Base-by-base conservation (phyloP, 2,113 vertebrate species). In the Psilopogon haemacephalus region DNA sequence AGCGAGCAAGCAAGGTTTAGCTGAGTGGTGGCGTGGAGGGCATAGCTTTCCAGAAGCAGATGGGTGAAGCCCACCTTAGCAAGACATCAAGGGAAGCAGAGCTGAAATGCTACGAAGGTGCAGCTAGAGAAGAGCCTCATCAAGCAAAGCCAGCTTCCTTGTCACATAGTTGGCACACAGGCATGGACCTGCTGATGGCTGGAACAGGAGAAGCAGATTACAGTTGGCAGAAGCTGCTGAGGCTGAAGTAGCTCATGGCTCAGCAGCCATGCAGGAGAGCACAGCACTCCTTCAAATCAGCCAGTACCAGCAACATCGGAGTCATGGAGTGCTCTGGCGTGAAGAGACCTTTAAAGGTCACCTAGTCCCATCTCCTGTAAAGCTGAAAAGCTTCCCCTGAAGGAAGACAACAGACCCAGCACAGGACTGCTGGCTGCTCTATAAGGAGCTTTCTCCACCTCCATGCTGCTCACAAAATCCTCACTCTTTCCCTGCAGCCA, bases 131-230 rank as follows among this genome's bases (percentile, higher is more conserved):
- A 84, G 12, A 10, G 46, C 46, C 24, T 54, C 1, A 1, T 30
- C 0, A 2, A 72, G 68, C 5, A 1, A 10, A 55, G 37, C 0
- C 0, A 6, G 35, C 33, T 77, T 23, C 33, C 55, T 52, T 35
- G 37, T 73, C 15, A 19, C 10, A 4, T 12, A 48, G 0, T 0
- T 2, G 55, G 50, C 40, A 27, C 0, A 0, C 28, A 67, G 50
- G 8, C 55, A 23, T 1, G 1, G 58, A 15, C 87, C 72, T 19
- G 37, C 52, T 40, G 33, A 64, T 52, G 38, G 71, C 64, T 4
- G 9, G 35, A 44, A 76, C 11, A 71, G 8, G n/a, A 56, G 27
- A 42, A n/a, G 3, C 3, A 1, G 37, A 38, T 35, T 17, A 17
- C 1, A 1, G 40, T 0, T 54, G 32, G 16, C 12, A 70, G 86